These are phyloP conservation scores for Diarsia dahlii DNA, from an alignment of 2,888 invertebrate genomes.

Conservation along the genomic window DNA sequence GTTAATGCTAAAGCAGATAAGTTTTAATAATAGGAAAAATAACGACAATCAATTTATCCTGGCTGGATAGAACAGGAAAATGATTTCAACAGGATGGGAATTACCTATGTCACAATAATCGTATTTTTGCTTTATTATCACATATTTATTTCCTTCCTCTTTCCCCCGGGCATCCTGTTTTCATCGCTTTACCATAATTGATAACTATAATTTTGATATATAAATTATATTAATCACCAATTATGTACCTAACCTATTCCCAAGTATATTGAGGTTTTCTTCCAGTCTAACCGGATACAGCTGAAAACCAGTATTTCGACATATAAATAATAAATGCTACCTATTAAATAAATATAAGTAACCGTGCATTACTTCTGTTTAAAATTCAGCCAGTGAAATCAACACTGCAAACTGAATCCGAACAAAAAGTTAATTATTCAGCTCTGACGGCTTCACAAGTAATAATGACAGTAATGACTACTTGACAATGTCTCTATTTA, in stretches of 20 bases:
- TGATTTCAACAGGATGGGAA: slow-evolving; percentile 19
- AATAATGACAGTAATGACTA: slow-evolving; percentile 22
- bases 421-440: slow-evolving; percentile 45
- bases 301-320: background rate
- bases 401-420: slow-evolving; percentile 24
- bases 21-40: background rate
- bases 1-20: background rate
- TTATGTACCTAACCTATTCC: too few relatives aligned
- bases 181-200: background rate
- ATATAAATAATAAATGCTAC: background rate
- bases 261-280: too few relatives aligned
- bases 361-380: background rate
- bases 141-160: slow-evolving; percentile 11
- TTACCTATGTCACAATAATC: background rate
- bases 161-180: background rate
- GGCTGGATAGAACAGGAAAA: background rate
- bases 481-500: slow-evolving; percentile 25
- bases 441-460: slow-evolving; percentile 15
- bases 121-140: background rate
- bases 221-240: too few relatives aligned
- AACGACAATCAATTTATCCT: background rate
- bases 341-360: background rate
- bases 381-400: slow-evolving; percentile 26
- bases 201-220: background rate
- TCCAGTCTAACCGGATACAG: too few relatives aligned